These are phyloP conservation scores for Silurus lanzhouensis DNA, from an alignment of 2,797 vertebrate species.

Conservation along the genomic window DNA sequence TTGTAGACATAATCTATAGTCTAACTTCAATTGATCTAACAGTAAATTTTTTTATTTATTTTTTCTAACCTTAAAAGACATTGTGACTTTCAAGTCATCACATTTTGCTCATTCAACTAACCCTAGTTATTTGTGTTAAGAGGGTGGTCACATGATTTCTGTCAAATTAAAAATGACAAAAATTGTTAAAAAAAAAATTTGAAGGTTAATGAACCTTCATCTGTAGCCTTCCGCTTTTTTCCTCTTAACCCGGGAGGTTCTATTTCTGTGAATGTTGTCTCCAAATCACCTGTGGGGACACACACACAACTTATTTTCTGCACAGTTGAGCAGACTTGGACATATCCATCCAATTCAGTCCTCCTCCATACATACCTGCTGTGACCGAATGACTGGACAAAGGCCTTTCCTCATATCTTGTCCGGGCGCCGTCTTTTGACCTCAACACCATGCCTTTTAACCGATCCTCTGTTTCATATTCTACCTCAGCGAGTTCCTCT, in stretches of 20 bases:
- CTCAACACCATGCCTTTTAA: slow-evolving; percentile 31
- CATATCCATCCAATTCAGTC: neutral
- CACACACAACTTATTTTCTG: neutral
- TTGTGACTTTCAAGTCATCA: neutral
- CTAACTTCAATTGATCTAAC: too few relatives aligned
- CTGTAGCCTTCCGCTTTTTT: slow-evolving; percentile 72
- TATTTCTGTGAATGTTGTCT: slow-evolving; percentile 27
- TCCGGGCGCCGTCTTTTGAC: slow-evolving; percentile 40
- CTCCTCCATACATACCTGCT: slow-evolving; percentile 24
- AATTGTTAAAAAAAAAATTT: slow-evolving; percentile 30
- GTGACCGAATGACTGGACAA: slow-evolving; percentile 33
- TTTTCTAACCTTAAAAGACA: neutral
- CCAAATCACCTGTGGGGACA: slow-evolving; percentile 29
- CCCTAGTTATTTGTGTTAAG: neutral
- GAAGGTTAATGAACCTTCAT: slow-evolving; percentile 69
- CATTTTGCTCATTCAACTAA: neutral
- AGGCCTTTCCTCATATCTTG: slow-evolving; percentile 35
- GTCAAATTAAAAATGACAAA: slow-evolving; percentile 40
- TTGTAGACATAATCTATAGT: neutral
- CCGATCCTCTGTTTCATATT: slow-evolving; percentile 48
- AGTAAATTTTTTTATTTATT: too few relatives aligned
- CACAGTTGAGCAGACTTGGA: neutral
- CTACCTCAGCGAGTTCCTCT: slow-evolving; percentile 18
- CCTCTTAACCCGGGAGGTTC: slow-evolving; percentile 51
- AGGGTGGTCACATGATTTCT: slow-evolving; percentile 64